Percentiles rank a stretch among this genome's conserved stretches.
These are phyloP conservation scores for Hipposideros larvatus DNA, from an alignment of 2,797 vertebrate species.

Conservation along the genomic window DNA sequence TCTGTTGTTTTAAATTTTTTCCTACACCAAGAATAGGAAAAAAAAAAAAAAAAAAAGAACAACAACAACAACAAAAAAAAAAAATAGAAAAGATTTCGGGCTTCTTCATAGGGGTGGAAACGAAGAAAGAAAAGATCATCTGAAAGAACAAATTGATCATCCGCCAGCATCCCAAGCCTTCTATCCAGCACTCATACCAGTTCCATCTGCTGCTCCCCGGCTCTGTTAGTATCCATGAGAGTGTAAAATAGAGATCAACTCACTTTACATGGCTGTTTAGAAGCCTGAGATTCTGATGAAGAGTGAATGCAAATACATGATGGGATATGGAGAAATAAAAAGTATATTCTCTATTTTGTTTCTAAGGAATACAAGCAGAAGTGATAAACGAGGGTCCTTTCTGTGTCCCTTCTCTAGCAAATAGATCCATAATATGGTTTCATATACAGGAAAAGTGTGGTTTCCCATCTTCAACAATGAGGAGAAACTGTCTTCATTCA, in stretches of 20 bases:
- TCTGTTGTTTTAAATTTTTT: background rate
- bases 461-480: background rate
- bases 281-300: background rate
- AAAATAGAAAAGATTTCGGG: background rate
- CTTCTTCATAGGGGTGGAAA: background rate
- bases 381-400: background rate
- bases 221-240: background rate
- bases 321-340: background rate
- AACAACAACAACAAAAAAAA: background rate
- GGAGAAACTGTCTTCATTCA: background rate
- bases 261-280: background rate
- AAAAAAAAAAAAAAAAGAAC: too few relatives aligned
- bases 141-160: background rate
- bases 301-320: background rate
- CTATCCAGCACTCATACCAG: background rate
- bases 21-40: slow-evolving; percentile 2
- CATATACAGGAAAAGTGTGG: background rate
- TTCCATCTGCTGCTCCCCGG: background rate
- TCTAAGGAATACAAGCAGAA: background rate
- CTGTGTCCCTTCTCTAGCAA: background rate
- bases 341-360: background rate
- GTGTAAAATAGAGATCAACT: background rate
- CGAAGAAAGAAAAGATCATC: background rate
- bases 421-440: background rate
- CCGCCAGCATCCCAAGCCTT: background rate